Percentiles rank a stretch among this genome's conserved stretches.
These are phyloP conservation scores for Anguilla megastoma DNA, from an alignment of 2,797 vertebrate species.

Conservation along the genomic window DNA sequence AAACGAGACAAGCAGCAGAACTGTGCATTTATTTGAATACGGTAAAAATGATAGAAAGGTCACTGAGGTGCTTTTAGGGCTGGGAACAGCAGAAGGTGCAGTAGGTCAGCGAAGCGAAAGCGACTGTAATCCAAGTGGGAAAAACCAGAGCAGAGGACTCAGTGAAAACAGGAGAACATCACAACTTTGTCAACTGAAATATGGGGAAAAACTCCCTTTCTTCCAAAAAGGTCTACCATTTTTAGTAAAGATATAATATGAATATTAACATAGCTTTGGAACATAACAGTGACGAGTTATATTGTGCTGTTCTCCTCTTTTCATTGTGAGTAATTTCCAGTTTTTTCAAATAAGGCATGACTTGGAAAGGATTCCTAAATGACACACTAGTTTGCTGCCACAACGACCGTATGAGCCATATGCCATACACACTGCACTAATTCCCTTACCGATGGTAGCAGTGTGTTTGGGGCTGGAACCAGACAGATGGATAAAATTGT, in stretches of 20 bases:
- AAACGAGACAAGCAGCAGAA: constrained; percentile 18
- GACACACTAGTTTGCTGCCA: constrained; percentile 14
- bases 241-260: background rate
- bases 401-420: constrained; percentile 3
- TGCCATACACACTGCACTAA: constrained; percentile 27
- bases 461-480: constrained; percentile 85
- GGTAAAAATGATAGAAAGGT: background rate
- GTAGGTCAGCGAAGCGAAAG: background rate
- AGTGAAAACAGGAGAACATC: constrained; percentile 1
- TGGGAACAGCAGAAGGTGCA: background rate
- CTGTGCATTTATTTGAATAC: constrained; percentile 5
- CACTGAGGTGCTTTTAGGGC: background rate
- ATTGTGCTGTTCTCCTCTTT: constrained; percentile 2
- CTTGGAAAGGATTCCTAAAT: background rate
- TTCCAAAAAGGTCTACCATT: background rate
- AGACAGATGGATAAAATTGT: constrained; percentile 86
- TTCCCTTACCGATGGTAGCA: constrained; percentile 75
- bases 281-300: background rate
- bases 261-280: background rate
- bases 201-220: background rate
- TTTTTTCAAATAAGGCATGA: background rate
- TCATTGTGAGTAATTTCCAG: background rate
- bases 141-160: background rate
- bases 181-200: constrained; percentile 4
- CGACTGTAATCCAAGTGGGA: background rate